Evolutionary conservation across 2,888 invertebrate genomes (phyloP), one percentile per base, ranked within the genome.

Genomic region (Bhutanitis thaidina): DNA sequence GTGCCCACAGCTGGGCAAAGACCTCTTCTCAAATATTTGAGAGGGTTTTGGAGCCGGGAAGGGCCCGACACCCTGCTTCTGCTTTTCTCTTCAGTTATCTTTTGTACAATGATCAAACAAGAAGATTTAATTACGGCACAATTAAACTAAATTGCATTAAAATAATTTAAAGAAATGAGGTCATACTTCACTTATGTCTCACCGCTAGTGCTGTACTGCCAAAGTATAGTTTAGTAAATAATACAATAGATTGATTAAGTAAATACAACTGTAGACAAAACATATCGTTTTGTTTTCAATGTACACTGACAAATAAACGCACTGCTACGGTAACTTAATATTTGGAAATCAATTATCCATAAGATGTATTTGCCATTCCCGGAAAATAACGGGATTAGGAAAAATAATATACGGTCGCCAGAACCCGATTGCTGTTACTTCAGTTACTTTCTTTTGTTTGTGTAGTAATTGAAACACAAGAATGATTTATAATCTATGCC

Each of bases 301-400:
- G 67, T 67, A 69, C 69, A 68, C 69, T 69, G 64, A 69, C 73
- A 68, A 69, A 63, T 65, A 58, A 67, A 64, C 62, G 60, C 55
- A 64, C 45, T 30, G 46, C 52, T 37, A 40, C 27, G 61, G 81
- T 81, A 83, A 83, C 80, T 79, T 77, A 80, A 85, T 85, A 82
- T 85, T 84, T 79, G 79, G 80, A 76, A 76, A 84, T 77, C 82
- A 81, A 81, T 85, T 84, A 83, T 77, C 80, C 69, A 68, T 74
- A 71, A 71, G 77, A 74, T 72, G 68, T 77, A 74, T 78, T 80
- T 75, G 73, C 68, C 64, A 65, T 65, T 55, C 54, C 58, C 68
- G 69, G 73, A 77, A 77, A 74, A 76, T 74, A 74, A 70, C 67
- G 66, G 71, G 74, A 80, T 79, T 79, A 78, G 65, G 66, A 64